Evolutionary conservation across 2,888 invertebrate species (phyloP).

Genomic region (Chironomus riparius): DNA sequence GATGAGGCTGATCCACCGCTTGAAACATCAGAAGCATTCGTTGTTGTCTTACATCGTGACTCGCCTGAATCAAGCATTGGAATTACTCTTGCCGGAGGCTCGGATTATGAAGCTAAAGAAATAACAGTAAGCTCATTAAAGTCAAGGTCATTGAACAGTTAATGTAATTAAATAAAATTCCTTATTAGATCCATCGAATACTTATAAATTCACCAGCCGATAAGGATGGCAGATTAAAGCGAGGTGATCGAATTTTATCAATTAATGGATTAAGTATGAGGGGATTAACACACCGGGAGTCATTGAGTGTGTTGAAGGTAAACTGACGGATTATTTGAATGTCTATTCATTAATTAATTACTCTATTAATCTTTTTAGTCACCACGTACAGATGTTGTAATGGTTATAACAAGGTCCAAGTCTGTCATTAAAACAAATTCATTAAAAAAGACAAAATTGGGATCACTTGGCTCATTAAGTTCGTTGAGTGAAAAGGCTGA

Average conservation of each 20-base stretch:
- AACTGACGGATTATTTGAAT: constrained; percentile 26
- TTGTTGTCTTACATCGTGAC: constrained; percentile 58
- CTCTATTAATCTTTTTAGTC: constrained; percentile 46
- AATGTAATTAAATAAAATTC: constrained; percentile 21
- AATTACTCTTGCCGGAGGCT: constrained; percentile 78
- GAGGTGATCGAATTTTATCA: constrained; percentile 79
- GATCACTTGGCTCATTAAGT: constrained; percentile 40
- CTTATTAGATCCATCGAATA: constrained; percentile 71
- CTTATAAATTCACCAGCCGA: constrained; percentile 78
- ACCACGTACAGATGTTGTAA: constrained; percentile 66
- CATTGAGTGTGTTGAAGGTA: constrained; percentile 79
- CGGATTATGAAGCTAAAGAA: constrained; percentile 85
- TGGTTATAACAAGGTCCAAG: constrained; percentile 59
- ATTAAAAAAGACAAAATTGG: constrained; percentile 39
- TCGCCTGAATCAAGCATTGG: constrained; percentile 68
- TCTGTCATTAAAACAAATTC: constrained; percentile 38
- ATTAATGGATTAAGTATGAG: constrained; percentile 79
- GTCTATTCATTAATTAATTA: constrained; percentile 28
- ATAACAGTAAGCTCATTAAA: constrained; percentile 59
- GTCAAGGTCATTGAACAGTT: not conserved
- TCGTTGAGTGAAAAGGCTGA: constrained; percentile 41
- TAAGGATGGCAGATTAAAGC: constrained; percentile 73
- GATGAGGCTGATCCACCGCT: constrained; percentile 58
- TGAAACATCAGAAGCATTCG: constrained; percentile 53
- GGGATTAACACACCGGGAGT: constrained; percentile 78